Percentiles rank a stretch among this genome's conserved stretches.
Evolutionary conservation across 1,140 invertebrate genomes (phyloP).

Genomic region (Papilio helenus): DNA sequence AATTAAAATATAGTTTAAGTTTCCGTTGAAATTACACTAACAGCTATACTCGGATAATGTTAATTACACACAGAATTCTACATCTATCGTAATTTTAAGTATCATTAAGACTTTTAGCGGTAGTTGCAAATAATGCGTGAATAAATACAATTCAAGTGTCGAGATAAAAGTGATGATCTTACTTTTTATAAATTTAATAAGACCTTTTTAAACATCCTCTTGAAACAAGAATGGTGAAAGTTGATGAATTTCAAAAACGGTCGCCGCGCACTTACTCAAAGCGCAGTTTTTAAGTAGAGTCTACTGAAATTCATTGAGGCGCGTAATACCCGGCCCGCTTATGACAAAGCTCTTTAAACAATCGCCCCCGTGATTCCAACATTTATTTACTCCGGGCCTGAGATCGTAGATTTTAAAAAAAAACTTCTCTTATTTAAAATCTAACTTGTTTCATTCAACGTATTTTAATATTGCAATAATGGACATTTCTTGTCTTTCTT

Average conservation of each 20-base stretch:
- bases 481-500: conserved; percentile 49
- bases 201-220: conserved; percentile 17
- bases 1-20: not conserved
- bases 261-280: conserved; percentile 44
- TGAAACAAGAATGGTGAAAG: conserved; percentile 17
- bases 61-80: too few relatives aligned
- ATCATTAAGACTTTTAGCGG: too few relatives aligned
- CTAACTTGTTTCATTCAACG: conserved; percentile 51
- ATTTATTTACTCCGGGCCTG: conserved; percentile 51
- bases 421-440: conserved; percentile 45
- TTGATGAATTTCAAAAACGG: conserved; percentile 47
- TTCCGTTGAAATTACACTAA: not conserved
- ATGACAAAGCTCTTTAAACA: conserved; percentile 56
- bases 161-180: not conserved
- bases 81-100: too few relatives aligned
- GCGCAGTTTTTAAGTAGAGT: conserved; percentile 45
- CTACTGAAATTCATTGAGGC: conserved; percentile 54
- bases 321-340: conserved; percentile 48
- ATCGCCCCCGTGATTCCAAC: conserved; percentile 48
- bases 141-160: not conserved
- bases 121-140: not conserved
- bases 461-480: conserved; percentile 57
- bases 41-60: not conserved
- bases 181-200: conserved; percentile 5
- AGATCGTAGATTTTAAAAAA: conserved; percentile 41